These are phyloP conservation scores for Papilio demoleus DNA, from an alignment of 2,888 invertebrate genomes.

Conservation along the genomic window DNA sequence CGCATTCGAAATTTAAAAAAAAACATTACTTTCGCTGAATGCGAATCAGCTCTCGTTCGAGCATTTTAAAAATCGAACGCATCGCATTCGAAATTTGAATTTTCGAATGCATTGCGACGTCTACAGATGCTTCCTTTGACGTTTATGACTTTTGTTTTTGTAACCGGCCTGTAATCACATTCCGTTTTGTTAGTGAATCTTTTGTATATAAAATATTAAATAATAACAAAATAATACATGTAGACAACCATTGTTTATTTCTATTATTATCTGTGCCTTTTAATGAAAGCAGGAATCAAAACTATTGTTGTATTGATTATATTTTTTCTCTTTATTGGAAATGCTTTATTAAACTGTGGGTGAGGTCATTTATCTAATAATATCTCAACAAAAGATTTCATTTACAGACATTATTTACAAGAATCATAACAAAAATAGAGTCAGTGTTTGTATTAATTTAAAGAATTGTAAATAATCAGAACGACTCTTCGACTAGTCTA, in stretches of 20 bases:
- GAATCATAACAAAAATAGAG: conserved; percentile 1
- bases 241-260: conserved; percentile 32
- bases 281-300: conserved; percentile 37
- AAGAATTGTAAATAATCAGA: conserved; percentile 8
- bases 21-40: conserved; percentile 70
- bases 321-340: conserved; percentile 14
- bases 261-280: conserved; percentile 26
- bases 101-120: conserved; percentile 21
- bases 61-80: too few relatives aligned
- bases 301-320: conserved; percentile 33
- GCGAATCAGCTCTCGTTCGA: conserved; percentile 51
- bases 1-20: conserved; percentile 53
- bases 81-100: conserved; percentile 42
- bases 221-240: conserved; percentile 29
- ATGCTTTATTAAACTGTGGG: conserved; percentile 13
- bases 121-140: conserved; percentile 17
- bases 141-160: conserved; percentile 22
- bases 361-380: conserved; percentile 25
- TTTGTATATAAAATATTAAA: conserved; percentile 35
- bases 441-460: conserved; percentile 22
- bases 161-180: conserved; percentile 28
- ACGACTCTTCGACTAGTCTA: too few relatives aligned
- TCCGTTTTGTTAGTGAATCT: conserved; percentile 22
- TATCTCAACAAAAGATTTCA: conserved; percentile 9
- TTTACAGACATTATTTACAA: conserved; percentile 17